phyloP scores from a whole-genome alignment of 1,140 invertebrate species.

The Calosoma granatense region DNA sequence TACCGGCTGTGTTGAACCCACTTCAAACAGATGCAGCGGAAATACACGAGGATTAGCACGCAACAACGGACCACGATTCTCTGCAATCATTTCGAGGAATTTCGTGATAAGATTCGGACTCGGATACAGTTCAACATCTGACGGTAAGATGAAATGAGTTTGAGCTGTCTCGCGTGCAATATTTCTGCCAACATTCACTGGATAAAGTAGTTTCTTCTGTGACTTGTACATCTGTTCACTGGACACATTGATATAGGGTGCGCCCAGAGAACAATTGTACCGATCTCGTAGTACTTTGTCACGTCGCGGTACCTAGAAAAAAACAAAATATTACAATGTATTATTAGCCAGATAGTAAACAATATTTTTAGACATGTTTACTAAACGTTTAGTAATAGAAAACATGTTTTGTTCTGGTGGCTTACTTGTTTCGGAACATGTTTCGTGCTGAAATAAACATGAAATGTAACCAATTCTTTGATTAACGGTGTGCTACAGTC shows the following conservation, averaged over 20 bases:
- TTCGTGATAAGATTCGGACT: conserved; percentile 63
- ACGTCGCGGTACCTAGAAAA: conserved; percentile 54
- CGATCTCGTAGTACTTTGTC: conserved; percentile 46
- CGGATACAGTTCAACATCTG: conserved; percentile 82
- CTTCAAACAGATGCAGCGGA: conserved; percentile 74
- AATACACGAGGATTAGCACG: conserved; percentile 65
- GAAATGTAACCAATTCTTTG: conserved; percentile 68
- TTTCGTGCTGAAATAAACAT: conserved; percentile 76
- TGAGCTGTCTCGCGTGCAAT: conserved; percentile 69
- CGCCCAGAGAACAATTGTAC: conserved; percentile 57
- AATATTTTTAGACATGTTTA: neutral
- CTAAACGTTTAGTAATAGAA: neutral
- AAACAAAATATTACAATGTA: conserved; percentile 19
- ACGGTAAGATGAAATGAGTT: conserved; percentile 75
- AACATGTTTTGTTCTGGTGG: neutral
- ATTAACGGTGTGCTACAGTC: conserved; percentile 58
- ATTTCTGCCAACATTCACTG: conserved; percentile 80
- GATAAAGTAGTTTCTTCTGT: conserved; percentile 71
- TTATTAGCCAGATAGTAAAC: neutral
- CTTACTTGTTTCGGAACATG: conserved; percentile 67
- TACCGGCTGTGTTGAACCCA: conserved; percentile 56
- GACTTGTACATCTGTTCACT: conserved; percentile 62
- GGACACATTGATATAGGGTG: conserved; percentile 58
- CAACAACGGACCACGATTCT: conserved; percentile 52
- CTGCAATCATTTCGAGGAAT: conserved; percentile 73